phyloP scores from a whole-genome alignment of 2,113 vertebrate genomes.

The Sinocyclocheilus anshuiensis region DNA sequence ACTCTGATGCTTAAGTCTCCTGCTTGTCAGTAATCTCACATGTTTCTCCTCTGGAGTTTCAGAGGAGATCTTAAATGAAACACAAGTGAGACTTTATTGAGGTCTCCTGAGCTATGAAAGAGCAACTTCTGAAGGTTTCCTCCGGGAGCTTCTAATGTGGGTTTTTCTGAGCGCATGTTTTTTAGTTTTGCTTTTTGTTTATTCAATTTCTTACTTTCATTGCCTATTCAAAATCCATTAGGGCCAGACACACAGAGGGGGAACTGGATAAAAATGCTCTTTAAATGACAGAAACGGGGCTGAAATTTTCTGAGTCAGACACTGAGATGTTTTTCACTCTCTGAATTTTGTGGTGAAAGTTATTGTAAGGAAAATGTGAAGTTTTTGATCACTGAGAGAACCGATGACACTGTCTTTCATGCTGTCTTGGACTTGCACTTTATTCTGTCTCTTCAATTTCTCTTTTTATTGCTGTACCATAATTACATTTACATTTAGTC shows the following conservation, averaged over 20 bases:
- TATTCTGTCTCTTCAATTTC: constrained; percentile 33
- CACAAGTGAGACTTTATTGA: neutral
- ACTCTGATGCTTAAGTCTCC: neutral
- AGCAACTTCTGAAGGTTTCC: neutral
- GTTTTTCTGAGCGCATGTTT: neutral
- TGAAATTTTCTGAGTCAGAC: neutral
- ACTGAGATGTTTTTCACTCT: neutral
- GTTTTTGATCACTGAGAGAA: constrained; percentile 19
- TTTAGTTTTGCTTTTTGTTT: neutral
- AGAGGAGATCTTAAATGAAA: neutral
- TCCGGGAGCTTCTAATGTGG: neutral
- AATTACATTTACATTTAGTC: no score
- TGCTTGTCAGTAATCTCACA: neutral
- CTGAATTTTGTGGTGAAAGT: neutral
- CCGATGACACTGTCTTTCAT: constrained; percentile 16
- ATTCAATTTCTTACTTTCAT: neutral
- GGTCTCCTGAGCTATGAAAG: neutral
- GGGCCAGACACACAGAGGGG: neutral
- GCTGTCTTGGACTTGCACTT: constrained; percentile 1
- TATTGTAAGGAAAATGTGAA: neutral
- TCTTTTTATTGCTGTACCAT: constrained; percentile 1
- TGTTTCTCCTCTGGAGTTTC: neutral
- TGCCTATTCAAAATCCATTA: neutral
- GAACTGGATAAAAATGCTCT: neutral
- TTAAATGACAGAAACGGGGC: constrained; percentile 6